These are phyloP conservation scores for Catalaphyllia jardinei DNA, from an alignment of 64 coral and sea anemone species.

Conservation along the genomic window DNA sequence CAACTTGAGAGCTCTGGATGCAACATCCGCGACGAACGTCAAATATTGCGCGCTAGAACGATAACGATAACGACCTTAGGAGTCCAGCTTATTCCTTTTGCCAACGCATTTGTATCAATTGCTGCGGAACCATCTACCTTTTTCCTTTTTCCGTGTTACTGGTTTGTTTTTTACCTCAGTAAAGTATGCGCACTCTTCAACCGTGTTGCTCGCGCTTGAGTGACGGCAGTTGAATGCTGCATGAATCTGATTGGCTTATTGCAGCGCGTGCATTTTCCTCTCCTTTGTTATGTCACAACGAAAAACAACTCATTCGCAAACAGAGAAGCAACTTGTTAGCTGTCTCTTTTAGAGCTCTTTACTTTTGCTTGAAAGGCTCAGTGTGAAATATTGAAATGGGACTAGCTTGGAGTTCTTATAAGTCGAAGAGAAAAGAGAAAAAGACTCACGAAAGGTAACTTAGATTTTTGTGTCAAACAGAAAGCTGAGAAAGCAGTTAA, in stretches of 20 bases:
- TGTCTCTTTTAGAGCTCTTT: not conserved
- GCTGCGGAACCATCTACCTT: no score
- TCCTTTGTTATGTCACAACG: constrained; percentile 19
- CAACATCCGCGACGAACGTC: no score
- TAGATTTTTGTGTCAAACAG: not conserved
- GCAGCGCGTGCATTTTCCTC: not conserved
- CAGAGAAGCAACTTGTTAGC: not conserved
- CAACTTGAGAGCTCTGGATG: no score
- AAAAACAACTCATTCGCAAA: not conserved
- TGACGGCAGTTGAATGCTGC: not conserved
- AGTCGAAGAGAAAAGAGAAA: not conserved
- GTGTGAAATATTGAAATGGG: not conserved
- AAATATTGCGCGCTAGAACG: no score
- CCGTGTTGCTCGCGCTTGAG: not conserved
- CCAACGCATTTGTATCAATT: no score
- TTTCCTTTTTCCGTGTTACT: no score
- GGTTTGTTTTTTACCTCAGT: no score
- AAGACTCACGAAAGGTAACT: not conserved
- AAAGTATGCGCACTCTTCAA: no score
- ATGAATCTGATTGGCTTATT: constrained; percentile 12
- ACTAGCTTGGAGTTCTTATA: no score
- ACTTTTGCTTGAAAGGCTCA: not conserved
- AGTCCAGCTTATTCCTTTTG: no score
- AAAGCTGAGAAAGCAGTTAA: not conserved
- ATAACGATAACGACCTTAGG: no score